Conservation (phyloP, 64 coral and sea anemone genomes). For the Anthopleura sola region DNA sequence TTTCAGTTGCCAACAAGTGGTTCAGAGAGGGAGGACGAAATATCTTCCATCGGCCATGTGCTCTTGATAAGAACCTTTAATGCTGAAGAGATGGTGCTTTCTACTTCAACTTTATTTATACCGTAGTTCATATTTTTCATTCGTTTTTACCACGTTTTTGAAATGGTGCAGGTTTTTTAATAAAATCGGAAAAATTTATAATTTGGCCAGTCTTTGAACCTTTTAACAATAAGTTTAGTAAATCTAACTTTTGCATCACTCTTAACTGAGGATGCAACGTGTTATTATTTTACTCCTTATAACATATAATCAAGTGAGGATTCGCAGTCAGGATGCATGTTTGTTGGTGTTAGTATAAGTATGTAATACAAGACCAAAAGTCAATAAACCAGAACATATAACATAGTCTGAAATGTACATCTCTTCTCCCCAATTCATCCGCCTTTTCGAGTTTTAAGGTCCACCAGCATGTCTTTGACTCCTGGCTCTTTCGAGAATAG, state of each 20-base stretch:
- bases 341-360: too few relatives aligned
- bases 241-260: neutral
- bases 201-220: neutral
- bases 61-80: neutral
- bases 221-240: neutral
- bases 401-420: too few relatives aligned
- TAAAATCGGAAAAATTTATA: neutral
- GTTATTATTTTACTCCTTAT: too few relatives aligned
- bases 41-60: slow-evolving; percentile 12
- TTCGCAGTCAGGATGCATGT: too few relatives aligned
- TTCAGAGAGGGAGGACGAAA: slow-evolving; percentile 33
- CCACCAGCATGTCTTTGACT: too few relatives aligned
- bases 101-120: neutral
- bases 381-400: too few relatives aligned
- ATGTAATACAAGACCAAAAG: too few relatives aligned
- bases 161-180: neutral
- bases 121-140: neutral
- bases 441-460: too few relatives aligned
- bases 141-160: neutral
- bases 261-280: too few relatives aligned
- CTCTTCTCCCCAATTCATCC: too few relatives aligned
- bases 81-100: neutral
- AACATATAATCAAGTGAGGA: too few relatives aligned
- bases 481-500: too few relatives aligned
- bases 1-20: slow-evolving; percentile 66